Base-by-base conservation (phyloP, 2,797 vertebrate genomes). In the Peromyscus eremicus region DNA sequence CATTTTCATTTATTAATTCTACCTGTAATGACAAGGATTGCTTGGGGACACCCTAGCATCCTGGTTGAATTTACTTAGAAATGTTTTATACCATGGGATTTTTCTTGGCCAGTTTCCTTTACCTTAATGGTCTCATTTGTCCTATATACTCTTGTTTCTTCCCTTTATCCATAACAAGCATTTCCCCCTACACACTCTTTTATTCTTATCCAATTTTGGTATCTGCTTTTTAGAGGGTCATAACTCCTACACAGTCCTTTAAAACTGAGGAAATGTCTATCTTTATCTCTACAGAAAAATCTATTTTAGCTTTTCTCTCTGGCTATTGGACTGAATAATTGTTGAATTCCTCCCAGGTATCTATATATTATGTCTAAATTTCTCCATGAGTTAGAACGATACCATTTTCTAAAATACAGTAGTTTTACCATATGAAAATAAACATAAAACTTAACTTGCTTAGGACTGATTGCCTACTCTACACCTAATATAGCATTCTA, bases 1-100 rank as follows among this genome's bases (percentile, higher is more conserved):
- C 5, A 71, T 81, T 94, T 89, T 90, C 68, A 77, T 66, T 94
- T 92, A 64, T 10, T 93, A 88, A 43, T 64, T 89, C 37, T 80
- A 71, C 49, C 86, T 83, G 32, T 6, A 68, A n/a, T 81, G 46
- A 62, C 34, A 62, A 21, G 3, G 23, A 46, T 57, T 82, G 14
- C 83, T 29, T 60, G 6, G 79, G 8, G 5, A 60, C 29, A 6
- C 19, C 4, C 40, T 3, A 29, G 0, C 17, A 60, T 55, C 11
- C 25, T 62, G 64, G 32, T n/a, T 84, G 60, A 82, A 85, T 57
- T 80, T 49, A n/a, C 29, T 80, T 17, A 73, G 25, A 70, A 64
- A 62, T n/a, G 10, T 21, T 27, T 49, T 70, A n/a, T 73, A n/a
- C 1, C 21, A 8, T 14, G 4, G 40, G 9, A 13, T 11, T 81